Evolutionary conservation across 2,888 invertebrate species (phyloP).

Genomic region (Therioaphis trifolii): DNA sequence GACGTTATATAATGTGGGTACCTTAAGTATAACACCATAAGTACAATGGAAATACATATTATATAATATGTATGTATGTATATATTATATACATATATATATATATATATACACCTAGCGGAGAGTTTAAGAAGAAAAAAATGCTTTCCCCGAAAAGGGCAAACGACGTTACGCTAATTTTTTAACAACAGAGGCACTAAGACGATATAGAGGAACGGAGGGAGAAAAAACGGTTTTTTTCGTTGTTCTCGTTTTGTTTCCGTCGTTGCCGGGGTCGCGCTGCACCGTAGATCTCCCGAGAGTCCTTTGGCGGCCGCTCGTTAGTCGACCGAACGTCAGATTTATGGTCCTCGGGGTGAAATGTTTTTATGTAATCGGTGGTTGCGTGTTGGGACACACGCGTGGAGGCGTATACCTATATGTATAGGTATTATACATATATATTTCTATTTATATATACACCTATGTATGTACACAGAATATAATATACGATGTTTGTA

Average conservation of each 20-base stretch:
- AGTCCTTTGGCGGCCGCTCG: slow-evolving; percentile 41
- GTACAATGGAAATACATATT: too few relatives aligned
- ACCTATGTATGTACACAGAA: too few relatives aligned
- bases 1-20: too few relatives aligned
- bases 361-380: slow-evolving; percentile 24
- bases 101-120: too few relatives aligned
- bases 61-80: too few relatives aligned
- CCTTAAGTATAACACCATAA: too few relatives aligned
- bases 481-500: not conserved
- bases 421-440: not conserved
- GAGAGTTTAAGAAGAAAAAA: not conserved
- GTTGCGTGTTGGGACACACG: slow-evolving; percentile 28
- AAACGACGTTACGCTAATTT: not conserved
- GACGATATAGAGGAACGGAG: too few relatives aligned
- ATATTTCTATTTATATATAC: not conserved
- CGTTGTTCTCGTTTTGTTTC: not conserved
- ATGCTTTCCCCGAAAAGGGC: slow-evolving; percentile 9
- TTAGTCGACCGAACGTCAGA: slow-evolving; percentile 44
- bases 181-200: slow-evolving; percentile 21
- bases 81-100: too few relatives aligned
- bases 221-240: slow-evolving; percentile 38
- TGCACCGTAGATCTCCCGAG: not conserved
- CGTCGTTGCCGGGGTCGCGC: too few relatives aligned
- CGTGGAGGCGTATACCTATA: not conserved
- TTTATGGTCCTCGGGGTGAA: slow-evolving; percentile 37